A percentile compares a stretch with the other conserved stretches of the same genome.
Conservation (phyloP, 2,888 invertebrate species). For the Hyposoter dolosus region DNA sequence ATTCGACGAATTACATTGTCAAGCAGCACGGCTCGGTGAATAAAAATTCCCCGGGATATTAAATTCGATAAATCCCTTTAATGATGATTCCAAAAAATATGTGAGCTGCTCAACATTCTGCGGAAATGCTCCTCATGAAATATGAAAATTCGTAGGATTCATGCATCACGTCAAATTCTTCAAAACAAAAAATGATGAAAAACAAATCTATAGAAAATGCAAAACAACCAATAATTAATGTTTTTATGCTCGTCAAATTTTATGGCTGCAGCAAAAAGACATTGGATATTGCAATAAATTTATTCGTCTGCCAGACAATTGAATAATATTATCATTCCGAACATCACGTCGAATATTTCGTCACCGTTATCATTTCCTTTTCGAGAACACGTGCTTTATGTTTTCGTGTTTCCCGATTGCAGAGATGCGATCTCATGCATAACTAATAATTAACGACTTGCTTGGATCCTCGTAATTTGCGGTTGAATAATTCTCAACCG, state of each 20-base stretch:
- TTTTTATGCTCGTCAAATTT: not conserved
- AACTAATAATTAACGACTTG: slow-evolving; percentile 17
- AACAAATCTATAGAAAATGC: no score
- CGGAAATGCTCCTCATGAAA: not conserved
- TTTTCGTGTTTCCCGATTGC: slow-evolving; percentile 18
- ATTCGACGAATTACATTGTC: not conserved
- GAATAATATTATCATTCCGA: not conserved
- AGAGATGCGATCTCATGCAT: slow-evolving; percentile 1
- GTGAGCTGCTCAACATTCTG: not conserved
- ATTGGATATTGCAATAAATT: not conserved
- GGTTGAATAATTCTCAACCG: slow-evolving; percentile 1
- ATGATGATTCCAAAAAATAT: not conserved
- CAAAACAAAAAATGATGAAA: not conserved
- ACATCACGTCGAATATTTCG: not conserved
- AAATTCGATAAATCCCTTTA: not conserved
- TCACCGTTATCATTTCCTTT: slow-evolving; percentile 2
- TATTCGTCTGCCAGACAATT: not conserved
- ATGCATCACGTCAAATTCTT: not conserved
- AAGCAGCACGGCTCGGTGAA: not conserved
- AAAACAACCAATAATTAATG: not conserved
- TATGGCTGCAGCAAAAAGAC: not conserved
- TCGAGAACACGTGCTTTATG: slow-evolving; percentile 3
- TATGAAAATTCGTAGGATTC: not conserved
- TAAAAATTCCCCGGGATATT: not conserved
- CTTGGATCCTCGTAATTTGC: not conserved